Base-by-base conservation (phyloP, 35 echinoderm and acorn worm species). In the Diadema setosum region DNA sequence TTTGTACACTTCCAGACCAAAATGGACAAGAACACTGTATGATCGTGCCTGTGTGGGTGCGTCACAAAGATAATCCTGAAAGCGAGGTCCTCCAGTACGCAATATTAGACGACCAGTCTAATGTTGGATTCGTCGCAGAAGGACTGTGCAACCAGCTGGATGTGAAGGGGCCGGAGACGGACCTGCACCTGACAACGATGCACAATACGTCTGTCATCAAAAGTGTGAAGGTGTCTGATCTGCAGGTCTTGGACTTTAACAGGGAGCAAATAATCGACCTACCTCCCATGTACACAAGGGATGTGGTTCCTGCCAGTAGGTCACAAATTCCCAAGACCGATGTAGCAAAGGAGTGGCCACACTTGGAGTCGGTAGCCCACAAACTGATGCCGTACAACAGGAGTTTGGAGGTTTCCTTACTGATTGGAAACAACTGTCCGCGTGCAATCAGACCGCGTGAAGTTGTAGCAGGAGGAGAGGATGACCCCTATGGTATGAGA, bases 71-170 rank as follows among this genome's bases (percentile, higher is more conserved):
- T 1, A 41, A 83, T 42, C 80, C 81, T 2, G 26, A 0, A 24
- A 14, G 18, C 25, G 81, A 90, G 39, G 23, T 65, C 21, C 35
- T 90, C 2, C 12, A 35, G 17, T 95, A 91, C 50, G 89, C 60
- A 1, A 55, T 95, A 65, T 50, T 95, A 31, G 93, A 95, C 31
- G 93, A 95, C 42, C 93, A 95, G 23, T 87, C 67, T 20, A 91
- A 95, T 58, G 26, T 48, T 11, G 81, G 81, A 6, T 52, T 95
- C 7, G 88, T 82, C 7, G 75, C 45, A 31, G 43, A 55, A 4
- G 7, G 82, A 2, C 40, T 91, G 5, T 91, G 86, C 18, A 76
- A 91, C 17, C 30, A 16, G 12, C 46, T 95, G 5, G 36, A 36
- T 7, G 58, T 95, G 12, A 27, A 52, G 2, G 61, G 56, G 11